phyloP scores from a whole-genome alignment of 2,888 invertebrate species.

The Margaritifera margaritifera region DNA sequence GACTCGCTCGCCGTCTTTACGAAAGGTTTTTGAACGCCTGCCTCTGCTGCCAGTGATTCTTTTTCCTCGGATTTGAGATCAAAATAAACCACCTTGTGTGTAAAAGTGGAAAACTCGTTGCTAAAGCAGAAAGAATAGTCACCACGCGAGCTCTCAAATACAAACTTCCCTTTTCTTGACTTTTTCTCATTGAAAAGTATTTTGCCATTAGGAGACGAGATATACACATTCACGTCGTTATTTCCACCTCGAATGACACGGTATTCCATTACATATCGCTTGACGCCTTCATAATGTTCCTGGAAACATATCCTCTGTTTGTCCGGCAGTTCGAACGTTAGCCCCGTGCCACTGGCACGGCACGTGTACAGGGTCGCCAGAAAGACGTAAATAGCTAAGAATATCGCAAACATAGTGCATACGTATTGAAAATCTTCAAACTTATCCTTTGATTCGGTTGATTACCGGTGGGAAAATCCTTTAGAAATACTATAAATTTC shows the following conservation, averaged over 20 bases:
- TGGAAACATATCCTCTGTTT: constrained; percentile 60
- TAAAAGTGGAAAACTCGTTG: constrained; percentile 66
- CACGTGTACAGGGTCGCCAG: constrained; percentile 13
- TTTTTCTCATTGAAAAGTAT: constrained; percentile 58
- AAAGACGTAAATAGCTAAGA: not conserved
- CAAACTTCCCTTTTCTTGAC: constrained; percentile 45
- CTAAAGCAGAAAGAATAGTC: constrained; percentile 65
- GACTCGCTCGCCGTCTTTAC: constrained; percentile 49
- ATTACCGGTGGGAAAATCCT: too few relatives aligned
- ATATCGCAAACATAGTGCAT: too few relatives aligned
- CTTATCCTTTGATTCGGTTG: too few relatives aligned
- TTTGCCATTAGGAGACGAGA: constrained; percentile 65
- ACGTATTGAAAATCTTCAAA: too few relatives aligned
- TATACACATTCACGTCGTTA: constrained; percentile 63
- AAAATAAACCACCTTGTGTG: constrained; percentile 65
- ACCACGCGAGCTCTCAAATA: constrained; percentile 64
- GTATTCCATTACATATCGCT: constrained; percentile 59
- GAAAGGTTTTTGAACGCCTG: constrained; percentile 46
- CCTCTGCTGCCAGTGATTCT: constrained; percentile 55
- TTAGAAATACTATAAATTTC: too few relatives aligned
- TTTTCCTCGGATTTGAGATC: constrained; percentile 57
- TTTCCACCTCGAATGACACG: constrained; percentile 66
- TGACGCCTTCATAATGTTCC: constrained; percentile 56
- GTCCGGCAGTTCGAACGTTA: constrained; percentile 65
- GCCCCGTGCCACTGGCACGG: constrained; percentile 32